Evolutionary conservation across 2,888 invertebrate genomes (phyloP).

Genomic region (Terebella lapidaria): DNA sequence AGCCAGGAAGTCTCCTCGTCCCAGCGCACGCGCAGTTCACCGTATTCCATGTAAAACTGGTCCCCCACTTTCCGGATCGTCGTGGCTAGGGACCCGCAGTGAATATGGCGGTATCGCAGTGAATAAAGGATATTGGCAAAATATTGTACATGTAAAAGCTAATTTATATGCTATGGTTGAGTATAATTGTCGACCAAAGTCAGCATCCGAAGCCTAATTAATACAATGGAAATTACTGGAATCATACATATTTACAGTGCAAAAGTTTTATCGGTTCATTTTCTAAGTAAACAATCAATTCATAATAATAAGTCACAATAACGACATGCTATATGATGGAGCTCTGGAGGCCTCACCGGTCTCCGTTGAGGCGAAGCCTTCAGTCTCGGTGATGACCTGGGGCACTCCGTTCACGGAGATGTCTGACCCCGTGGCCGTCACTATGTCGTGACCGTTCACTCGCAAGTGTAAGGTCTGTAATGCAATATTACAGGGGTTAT

Average conservation of each 20-base stretch:
- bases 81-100: slow-evolving; percentile 5
- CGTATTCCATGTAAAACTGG: slow-evolving; percentile 13
- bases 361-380: not conserved
- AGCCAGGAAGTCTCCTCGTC: slow-evolving; percentile 6
- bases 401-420: not conserved
- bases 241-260: no score
- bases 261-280: no score
- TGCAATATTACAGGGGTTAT: no score
- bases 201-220: no score
- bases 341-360: no score
- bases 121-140: not conserved
- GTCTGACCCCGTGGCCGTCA: not conserved
- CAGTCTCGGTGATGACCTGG: not conserved
- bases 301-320: no score
- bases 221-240: no score
- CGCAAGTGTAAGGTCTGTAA: no score
- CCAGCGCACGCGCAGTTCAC: slow-evolving; percentile 14
- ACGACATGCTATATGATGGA: no score
- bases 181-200: not conserved
- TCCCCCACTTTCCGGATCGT: slow-evolving; percentile 13
- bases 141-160: not conserved
- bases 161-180: not conserved
- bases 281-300: no score
- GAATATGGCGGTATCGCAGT: not conserved
- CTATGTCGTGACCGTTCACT: not conserved